Base-by-base conservation (phyloP, 2,797 vertebrate genomes). In the Oophaga sylvatica region DNA sequence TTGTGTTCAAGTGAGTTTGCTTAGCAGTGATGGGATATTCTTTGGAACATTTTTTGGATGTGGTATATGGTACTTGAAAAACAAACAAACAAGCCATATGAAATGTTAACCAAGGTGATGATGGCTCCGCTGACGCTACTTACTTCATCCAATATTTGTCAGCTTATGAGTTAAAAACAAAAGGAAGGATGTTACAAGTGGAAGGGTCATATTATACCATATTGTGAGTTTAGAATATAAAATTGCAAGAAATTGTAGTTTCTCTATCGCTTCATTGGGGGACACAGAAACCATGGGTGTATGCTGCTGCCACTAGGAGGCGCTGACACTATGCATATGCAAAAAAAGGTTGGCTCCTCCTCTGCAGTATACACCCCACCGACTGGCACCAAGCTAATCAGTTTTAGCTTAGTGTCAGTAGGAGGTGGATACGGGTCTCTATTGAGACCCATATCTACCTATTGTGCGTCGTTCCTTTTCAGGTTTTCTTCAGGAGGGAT, bases 81-180 rank as follows among this genome's bases (percentile, higher is more conserved):
- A n/a, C 63, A 22, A 77, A 62, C 7, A 53, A 7, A 53, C 15
- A 48, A 73, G 56, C 19, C 19, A 20, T 78, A 75, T 86, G 67
- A 29, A 62, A 87, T 75, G 19, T 68, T n/a, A 80, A 45, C 26
- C 31, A 53, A 48, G 65, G 11, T 8, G 35, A 29, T 73, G 70
- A 45, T 3, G 22, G 48, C 26, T 48, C 62, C 29, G 26, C 29
- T 80, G 65, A 62, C 10, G n/a, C 68, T 83, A 89, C 88, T 86
- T 83, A 89, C 88, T 26, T 19, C 35, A 3, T 71, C 41, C 59
- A 7, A 83, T 62, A 60, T 81, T 76, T 53, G 35, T 84, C 84
- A 83, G 84, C 83, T 19, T n/a, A 77, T 62, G 68, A 20, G 60
- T 81, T 85, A 71, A 83, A 86, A 45, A 65, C 12, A 67, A 20